Base-by-base conservation (phyloP, 2,113 vertebrate species). In the Addax nasomaculatus region DNA sequence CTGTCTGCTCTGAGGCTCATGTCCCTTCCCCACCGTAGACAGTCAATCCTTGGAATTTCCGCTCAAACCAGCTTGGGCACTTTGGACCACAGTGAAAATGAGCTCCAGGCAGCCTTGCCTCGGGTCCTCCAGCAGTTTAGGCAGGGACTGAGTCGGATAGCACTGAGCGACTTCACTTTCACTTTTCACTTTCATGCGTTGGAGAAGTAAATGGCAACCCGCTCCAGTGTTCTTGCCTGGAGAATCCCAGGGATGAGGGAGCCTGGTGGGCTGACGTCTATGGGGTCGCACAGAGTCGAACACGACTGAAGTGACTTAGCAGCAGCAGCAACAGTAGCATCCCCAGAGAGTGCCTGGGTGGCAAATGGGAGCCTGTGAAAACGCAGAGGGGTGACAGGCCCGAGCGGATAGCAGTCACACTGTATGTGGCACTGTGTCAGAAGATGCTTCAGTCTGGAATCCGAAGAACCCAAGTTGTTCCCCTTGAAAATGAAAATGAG, bases 391-490 rank as follows among this genome's bases (percentile, higher is more conserved):
- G 2, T 3, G 33, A 9, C 1, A 2, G 27, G 6, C 73, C n/a
- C 2, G 0, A 43, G 55, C 1, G 2, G 23, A 25, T 14, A 43
- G 47, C 27, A 0, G 0, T 2, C 2, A 0, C 21, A 1, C 6
- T 1, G 27, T 16, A 0, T 14, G 0, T 62, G 43, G 19, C 7
- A 25, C 80, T 9, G 9, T 53, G 57, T 92, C 47, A 1, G 7
- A 9, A 51, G 29, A 39, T 0, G 23, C 83, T 51, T 49, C 53
- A 0, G 0, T n/a, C 16, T 87, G 21, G 62, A 55, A 49, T 30
- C 92, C 2, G 0, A 27, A 78, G 62, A 43, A 73, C 23, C 57
- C 73, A 81, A 6, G 53, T 7, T 25, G 4, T 47, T 30, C 51
- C 62, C 62, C 76, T 67, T 10, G 15, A 33, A 87, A 78, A 36